phyloP scores from a whole-genome alignment of 2,797 vertebrate species.

The Onychomys torridus region DNA sequence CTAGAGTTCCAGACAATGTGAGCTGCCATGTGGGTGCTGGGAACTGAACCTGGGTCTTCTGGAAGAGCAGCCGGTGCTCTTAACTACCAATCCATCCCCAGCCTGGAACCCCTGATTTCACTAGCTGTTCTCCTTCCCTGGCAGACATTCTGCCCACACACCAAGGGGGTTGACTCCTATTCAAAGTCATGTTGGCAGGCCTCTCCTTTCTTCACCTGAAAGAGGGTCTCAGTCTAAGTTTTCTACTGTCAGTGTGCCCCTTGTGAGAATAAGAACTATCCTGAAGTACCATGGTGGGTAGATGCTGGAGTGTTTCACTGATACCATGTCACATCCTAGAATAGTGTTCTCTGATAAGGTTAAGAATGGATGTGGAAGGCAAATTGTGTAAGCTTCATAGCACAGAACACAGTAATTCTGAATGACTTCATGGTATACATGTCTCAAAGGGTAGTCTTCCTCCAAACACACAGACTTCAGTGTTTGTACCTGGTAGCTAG shows the following conservation, averaged over 20 bases:
- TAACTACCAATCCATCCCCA: not conserved
- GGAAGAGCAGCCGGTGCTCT: not conserved
- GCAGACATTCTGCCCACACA: not conserved
- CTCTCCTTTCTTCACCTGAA: constrained; percentile 24
- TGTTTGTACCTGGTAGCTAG: not conserved
- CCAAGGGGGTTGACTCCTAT: constrained; percentile 36
- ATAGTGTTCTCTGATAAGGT: constrained; percentile 19
- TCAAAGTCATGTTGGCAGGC: constrained; percentile 70
- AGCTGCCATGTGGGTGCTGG: not conserved
- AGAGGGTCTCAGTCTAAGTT: constrained; percentile 66
- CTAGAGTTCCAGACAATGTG: not conserved
- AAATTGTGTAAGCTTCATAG: constrained; percentile 48
- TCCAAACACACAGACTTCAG: not conserved
- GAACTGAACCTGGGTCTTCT: not conserved
- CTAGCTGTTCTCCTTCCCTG: not conserved
- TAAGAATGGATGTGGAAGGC: constrained; percentile 39
- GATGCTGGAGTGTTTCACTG: constrained; percentile 29
- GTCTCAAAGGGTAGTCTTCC: not conserved
- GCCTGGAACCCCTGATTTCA: not conserved
- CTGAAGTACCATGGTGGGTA: not conserved
- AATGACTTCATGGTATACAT: not conserved
- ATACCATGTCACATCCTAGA: not conserved
- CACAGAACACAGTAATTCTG: constrained; percentile 38
- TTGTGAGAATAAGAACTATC: constrained; percentile 42
- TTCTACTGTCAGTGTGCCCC: constrained; percentile 39